Evolutionary conservation across 2,113 vertebrate species (phyloP).

Genomic region (Boulengeromyrus knoepffleri): DNA sequence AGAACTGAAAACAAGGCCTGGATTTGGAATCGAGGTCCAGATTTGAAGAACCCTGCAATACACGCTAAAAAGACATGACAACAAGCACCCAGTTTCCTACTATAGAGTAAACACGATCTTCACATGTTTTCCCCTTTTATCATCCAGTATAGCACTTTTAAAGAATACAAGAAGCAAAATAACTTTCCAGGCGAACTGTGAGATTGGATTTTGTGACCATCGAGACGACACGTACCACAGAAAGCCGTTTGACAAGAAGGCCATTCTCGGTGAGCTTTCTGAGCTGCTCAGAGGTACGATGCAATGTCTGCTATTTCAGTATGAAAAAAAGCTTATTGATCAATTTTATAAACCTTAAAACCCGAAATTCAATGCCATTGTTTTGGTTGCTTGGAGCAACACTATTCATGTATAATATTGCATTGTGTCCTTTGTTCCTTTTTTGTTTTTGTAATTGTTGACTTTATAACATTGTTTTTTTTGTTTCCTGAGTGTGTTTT

Average conservation of each 20-base stretch:
- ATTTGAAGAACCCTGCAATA: too few species aligned
- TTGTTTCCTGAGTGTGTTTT: neutral
- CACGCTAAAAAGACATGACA: neutral
- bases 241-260: constrained; percentile 26
- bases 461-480: neutral
- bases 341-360: neutral
- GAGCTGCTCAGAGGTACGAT: neutral
- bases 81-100: neutral
- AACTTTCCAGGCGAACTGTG: constrained; percentile 15
- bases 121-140: neutral
- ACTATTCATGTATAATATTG: neutral
- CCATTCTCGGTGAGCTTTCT: constrained; percentile 25
- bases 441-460: neutral
- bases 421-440: neutral
- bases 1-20: too few species aligned
- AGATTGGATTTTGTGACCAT: constrained; percentile 16
- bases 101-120: neutral
- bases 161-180: neutral
- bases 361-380: neutral
- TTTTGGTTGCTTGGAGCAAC: neutral
- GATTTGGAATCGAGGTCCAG: too few species aligned
- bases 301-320: neutral
- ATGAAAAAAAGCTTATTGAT: neutral
- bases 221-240: constrained; percentile 33
- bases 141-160: neutral